Conservation (phyloP, 2,888 invertebrate species). For the Agrochola macilenta region DNA sequence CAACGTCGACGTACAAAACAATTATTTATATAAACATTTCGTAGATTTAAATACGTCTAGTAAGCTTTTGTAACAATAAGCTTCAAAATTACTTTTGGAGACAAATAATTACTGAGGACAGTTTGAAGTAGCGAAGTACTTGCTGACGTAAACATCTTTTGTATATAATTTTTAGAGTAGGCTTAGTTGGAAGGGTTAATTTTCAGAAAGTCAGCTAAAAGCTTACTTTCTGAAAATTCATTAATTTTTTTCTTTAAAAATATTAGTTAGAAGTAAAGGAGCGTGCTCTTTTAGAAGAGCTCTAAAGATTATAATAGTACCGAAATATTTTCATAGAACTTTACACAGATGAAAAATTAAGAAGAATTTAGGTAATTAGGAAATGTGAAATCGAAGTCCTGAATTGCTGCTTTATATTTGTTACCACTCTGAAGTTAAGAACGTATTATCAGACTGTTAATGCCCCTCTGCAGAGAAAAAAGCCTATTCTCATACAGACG, state of each 20-base stretch:
- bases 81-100: constrained; percentile 31
- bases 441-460: too few species aligned
- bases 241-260: too few species aligned
- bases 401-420: too few species aligned
- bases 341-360: too few species aligned
- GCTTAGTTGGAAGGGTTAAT: not conserved
- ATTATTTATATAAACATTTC: constrained; percentile 6
- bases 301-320: too few species aligned
- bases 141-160: constrained; percentile 19
- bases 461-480: too few species aligned
- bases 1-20: not conserved
- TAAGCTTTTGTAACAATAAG: constrained; percentile 24
- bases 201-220: not conserved
- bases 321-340: too few species aligned
- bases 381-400: too few species aligned
- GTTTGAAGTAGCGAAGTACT: not conserved
- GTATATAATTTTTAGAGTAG: not conserved
- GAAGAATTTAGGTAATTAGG: too few species aligned
- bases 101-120: constrained; percentile 19
- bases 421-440: too few species aligned
- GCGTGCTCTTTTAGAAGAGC: too few species aligned
- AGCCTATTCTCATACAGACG: not conserved
- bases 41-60: constrained; percentile 18
- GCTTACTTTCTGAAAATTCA: not conserved
- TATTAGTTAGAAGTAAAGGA: too few species aligned